Conservation (phyloP, 2,797 vertebrate species). For the Mallotus villosus region DNA sequence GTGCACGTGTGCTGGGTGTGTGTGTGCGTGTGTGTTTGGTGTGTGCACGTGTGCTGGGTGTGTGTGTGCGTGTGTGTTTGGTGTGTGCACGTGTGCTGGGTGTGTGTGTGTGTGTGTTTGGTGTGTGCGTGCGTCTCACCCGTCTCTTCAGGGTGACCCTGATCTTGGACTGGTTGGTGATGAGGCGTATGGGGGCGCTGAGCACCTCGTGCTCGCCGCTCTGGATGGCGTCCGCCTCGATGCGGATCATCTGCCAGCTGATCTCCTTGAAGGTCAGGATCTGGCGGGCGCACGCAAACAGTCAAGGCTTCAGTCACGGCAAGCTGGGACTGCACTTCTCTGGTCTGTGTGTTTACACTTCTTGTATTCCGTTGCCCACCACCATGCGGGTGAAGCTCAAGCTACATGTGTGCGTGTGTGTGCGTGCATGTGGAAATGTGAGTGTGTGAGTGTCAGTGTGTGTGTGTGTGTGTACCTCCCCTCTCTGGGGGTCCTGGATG, state of each 20-base stretch:
- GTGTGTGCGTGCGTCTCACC: constrained; percentile 72
- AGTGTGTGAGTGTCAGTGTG: neutral
- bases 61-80: constrained; percentile 13
- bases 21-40: neutral
- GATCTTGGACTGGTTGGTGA: constrained; percentile 98
- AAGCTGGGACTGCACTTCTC: too few species aligned
- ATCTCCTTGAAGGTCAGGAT: constrained; percentile 98
- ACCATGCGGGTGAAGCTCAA: neutral
- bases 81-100: neutral
- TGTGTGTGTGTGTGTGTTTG: constrained; percentile 18
- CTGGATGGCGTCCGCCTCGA: constrained; percentile 97
- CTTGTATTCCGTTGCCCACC: too few species aligned
- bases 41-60: constrained; percentile 6
- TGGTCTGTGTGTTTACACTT: too few species aligned
- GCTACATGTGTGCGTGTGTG: neutral
- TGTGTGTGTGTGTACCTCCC: constrained; percentile 79
- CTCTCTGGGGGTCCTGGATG: constrained; percentile 89
- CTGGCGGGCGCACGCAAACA: constrained; percentile 61
- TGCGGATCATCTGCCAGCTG: constrained; percentile 99
- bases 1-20: neutral
- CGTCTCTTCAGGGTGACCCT: constrained; percentile 95
- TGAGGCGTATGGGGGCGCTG: constrained; percentile 95
- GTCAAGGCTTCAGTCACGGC: neutral
- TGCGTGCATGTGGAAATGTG: neutral
- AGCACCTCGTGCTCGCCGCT: constrained; percentile 92